Percentiles rank a stretch among this genome's conserved stretches.
These are phyloP conservation scores for Spongilla lacustris DNA, from an alignment of 37 sponge, comb jelly and placozoan genomes.

Conservation along the genomic window DNA sequence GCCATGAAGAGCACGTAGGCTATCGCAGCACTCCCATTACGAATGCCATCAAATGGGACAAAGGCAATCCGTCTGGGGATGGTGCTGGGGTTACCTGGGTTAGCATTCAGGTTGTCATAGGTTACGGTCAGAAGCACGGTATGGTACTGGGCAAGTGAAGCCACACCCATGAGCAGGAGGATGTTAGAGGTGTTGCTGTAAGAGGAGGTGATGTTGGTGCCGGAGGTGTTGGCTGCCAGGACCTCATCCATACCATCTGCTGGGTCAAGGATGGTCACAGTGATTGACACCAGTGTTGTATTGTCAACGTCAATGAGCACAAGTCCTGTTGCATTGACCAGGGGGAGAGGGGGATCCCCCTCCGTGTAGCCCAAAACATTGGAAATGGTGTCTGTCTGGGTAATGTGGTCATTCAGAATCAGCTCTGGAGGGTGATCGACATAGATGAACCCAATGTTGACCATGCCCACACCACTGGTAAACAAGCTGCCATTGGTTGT, in stretches of 20 bases:
- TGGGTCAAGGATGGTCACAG: slow-evolving; percentile 60
- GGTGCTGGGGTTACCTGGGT: slow-evolving; percentile 82
- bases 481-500: slow-evolving; percentile 51
- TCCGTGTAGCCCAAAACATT: slow-evolving; percentile 75
- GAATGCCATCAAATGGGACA: slow-evolving; percentile 75
- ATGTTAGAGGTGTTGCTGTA: slow-evolving; percentile 42
- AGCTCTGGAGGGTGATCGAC: slow-evolving; percentile 84
- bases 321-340: slow-evolving; percentile 51
- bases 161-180: slow-evolving; percentile 60
- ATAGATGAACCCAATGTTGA: slow-evolving; percentile 35
- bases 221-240: slow-evolving; percentile 32
- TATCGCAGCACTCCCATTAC: slow-evolving; percentile 43
- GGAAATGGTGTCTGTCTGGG: slow-evolving; percentile 27
- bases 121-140: slow-evolving; percentile 58
- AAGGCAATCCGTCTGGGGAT: slow-evolving; percentile 74
- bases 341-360: slow-evolving; percentile 58
- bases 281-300: slow-evolving; percentile 46
- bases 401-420: slow-evolving; percentile 57
- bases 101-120: slow-evolving; percentile 72
- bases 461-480: slow-evolving; percentile 51
- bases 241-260: slow-evolving; percentile 65
- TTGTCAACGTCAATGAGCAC: slow-evolving; percentile 82
- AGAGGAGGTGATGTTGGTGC: slow-evolving; percentile 25
- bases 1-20: slow-evolving; percentile 67
- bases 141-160: slow-evolving; percentile 69